Conservation (phyloP, 2,888 invertebrate species). For the Agrotis clavis region DNA sequence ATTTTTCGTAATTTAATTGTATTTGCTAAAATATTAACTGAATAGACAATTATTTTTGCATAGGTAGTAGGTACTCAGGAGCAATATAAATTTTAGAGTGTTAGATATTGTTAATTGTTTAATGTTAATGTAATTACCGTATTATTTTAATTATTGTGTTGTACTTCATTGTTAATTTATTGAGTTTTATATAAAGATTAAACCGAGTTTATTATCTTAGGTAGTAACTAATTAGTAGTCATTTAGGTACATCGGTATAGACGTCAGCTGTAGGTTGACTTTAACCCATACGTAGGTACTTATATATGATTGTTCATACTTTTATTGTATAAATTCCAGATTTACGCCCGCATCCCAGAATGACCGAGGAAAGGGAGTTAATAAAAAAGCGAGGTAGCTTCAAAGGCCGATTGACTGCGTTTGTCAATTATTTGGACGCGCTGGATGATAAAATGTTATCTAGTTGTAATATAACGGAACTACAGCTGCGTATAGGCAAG, state of each 20-base stretch:
- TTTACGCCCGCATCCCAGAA: background rate
- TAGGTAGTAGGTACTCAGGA: too few relatives aligned
- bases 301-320: too few relatives aligned
- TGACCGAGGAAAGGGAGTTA: constrained; percentile 7
- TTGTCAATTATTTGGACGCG: constrained; percentile 1
- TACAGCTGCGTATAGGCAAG: constrained; percentile 8
- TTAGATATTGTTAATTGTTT: too few relatives aligned
- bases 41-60: too few relatives aligned
- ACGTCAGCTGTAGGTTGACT: too few relatives aligned
- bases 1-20: too few relatives aligned
- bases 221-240: too few relatives aligned
- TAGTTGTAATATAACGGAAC: background rate
- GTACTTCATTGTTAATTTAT: background rate
- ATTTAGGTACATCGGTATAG: too few relatives aligned
- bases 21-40: too few relatives aligned
- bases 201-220: background rate
- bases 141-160: background rate
- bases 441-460: constrained; percentile 5
- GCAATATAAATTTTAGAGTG: too few relatives aligned
- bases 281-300: too few relatives aligned
- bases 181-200: background rate
- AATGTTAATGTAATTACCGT: background rate
- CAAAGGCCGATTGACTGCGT: constrained; percentile 6
- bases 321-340: background rate
- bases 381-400: constrained; percentile 11